phyloP scores from a whole-genome alignment of 2,797 vertebrate species.

The Lepidocolaptes lacrymiger region DNA sequence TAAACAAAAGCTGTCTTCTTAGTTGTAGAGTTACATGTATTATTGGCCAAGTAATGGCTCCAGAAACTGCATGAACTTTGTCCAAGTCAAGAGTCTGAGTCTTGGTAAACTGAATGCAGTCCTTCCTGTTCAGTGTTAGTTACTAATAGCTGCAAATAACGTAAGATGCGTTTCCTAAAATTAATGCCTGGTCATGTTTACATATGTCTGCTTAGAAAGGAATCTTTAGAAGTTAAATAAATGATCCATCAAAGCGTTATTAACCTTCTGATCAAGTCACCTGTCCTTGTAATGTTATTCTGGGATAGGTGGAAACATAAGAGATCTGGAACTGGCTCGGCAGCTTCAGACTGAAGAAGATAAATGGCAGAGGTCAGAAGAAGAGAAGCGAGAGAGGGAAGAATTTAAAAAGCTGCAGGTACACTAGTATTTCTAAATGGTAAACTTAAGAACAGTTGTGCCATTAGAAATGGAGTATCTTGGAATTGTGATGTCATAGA shows the following conservation, averaged over 20 bases:
- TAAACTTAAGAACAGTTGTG: background rate
- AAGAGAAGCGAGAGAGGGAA: slow-evolving; percentile 76
- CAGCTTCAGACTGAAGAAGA: slow-evolving; percentile 85
- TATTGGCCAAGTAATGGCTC: background rate
- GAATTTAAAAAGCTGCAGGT: slow-evolving; percentile 90
- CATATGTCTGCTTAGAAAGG: background rate
- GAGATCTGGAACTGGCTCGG: slow-evolving; percentile 79
- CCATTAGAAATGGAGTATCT: background rate
- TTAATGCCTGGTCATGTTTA: background rate
- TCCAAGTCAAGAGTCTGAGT: background rate
- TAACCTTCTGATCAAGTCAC: background rate
- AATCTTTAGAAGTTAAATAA: background rate
- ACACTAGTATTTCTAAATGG: background rate
- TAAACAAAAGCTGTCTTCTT: background rate
- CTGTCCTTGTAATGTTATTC: slow-evolving; percentile 14
- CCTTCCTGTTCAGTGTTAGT: background rate
- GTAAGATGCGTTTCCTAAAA: background rate
- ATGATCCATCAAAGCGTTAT: background rate
- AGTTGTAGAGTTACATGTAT: background rate
- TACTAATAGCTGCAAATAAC: background rate
- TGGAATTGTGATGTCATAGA: background rate
- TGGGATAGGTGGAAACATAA: slow-evolving; percentile 40
- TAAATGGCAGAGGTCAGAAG: slow-evolving; percentile 66
- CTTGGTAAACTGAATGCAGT: background rate
- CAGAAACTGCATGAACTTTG: background rate